Conservation (phyloP, 2,888 invertebrate genomes). For the Schrankia costaestrigalis region DNA sequence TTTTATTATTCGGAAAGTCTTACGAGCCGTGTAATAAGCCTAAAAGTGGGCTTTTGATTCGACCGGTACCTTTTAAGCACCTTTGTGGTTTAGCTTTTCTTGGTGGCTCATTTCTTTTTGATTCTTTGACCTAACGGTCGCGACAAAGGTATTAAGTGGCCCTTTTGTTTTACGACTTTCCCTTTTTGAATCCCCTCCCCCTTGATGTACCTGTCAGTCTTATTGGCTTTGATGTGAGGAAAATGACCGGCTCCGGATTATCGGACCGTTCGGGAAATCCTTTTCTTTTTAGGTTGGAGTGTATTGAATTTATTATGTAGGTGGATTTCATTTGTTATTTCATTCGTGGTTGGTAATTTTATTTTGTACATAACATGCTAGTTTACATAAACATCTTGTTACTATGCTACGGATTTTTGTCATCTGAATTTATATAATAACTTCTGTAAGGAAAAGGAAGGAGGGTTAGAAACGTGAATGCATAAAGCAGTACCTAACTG, state of each 20-base stretch:
- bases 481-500: too few relatives aligned
- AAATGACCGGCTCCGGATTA: conserved; percentile 29
- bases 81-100: conserved; percentile 55
- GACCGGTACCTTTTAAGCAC: conserved; percentile 57
- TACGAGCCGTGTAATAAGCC: conserved; percentile 64
- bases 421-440: too few relatives aligned
- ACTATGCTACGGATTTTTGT: too few relatives aligned
- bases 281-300: conserved; percentile 10
- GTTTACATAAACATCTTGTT: too few relatives aligned
- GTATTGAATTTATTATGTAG: conserved; percentile 15
- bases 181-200: conserved; percentile 13
- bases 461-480: too few relatives aligned
- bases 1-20: conserved; percentile 39
- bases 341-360: too few relatives aligned
- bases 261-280: conserved; percentile 18
- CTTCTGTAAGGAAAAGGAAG: too few relatives aligned
- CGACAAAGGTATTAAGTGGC: conserved; percentile 44
- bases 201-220: conserved; percentile 22
- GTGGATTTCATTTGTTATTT: too few relatives aligned
- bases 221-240: conserved; percentile 23
- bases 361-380: too few relatives aligned
- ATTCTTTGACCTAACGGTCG: conserved; percentile 46
- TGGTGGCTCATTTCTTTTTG: conserved; percentile 17
- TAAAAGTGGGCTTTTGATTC: conserved; percentile 66
- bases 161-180: conserved; percentile 34